Evolutionary conservation across 2,113 vertebrate genomes (phyloP), one percentile per base, ranked within the genome.

Genomic region (Odontesthes bonariensis): DNA sequence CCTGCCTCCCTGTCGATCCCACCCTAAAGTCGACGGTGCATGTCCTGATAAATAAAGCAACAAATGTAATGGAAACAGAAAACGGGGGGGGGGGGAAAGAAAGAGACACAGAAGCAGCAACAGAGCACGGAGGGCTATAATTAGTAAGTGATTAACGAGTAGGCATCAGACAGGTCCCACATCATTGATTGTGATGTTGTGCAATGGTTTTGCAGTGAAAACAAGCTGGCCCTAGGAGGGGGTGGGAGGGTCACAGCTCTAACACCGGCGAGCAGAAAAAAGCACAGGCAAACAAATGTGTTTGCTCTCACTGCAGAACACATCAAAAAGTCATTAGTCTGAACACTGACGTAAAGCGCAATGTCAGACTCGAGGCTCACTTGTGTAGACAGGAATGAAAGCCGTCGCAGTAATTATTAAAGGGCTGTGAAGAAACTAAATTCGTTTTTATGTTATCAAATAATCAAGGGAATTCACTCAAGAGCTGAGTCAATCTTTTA

Each of bases 91-190:
- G 65, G 46, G 69, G 60, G 59, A 42, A 44, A 59, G 44, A 32
- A 33, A 27, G 71, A 38, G 69, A 51, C 61, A n/a, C 33, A 22
- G 61, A 42, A 64, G 35, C 66, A 61, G 81, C 14, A 16, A 72
- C 69, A 40, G 76, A 75, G 77, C 75, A 51, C 3, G 66, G 69
- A 62, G 76, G 49, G 73, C 82, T 92, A 92, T 92, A 93, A 93
- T 93, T 93, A 93, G 91, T 85, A 80, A 74, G 90, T 91, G 91
- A 93, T 94, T 94, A 94, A 93, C 87, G 88, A 92, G 90, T 77
- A 32, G 74, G 75, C 88, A 66, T 89, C 84, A 87, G 86, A 90
- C 82, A 69, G 75, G 84, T 91, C 86, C 85, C 79, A 88, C 89
- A 75, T 86, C 88, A 92, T 87, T 89, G 90, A 93, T 90, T 88